Percentiles rank a stretch among this genome's conserved stretches.
phyloP scores from a whole-genome alignment of 2,888 invertebrate species.

The Corythucha ciliata region DNA sequence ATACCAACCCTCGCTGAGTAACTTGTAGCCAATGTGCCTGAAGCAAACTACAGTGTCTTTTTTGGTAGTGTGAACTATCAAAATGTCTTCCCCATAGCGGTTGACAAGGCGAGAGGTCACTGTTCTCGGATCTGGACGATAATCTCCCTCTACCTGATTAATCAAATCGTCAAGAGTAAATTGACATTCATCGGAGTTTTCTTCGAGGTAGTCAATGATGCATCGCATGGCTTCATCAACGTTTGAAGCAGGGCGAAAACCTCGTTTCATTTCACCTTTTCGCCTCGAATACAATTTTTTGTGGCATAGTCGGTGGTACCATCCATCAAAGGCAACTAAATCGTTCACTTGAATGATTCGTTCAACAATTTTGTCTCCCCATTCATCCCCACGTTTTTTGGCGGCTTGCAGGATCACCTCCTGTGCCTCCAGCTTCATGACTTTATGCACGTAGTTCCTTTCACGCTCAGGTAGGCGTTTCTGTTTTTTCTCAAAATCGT shows the following conservation, averaged over 20 bases:
- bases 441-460: slow-evolving; percentile 2
- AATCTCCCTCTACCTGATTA: slow-evolving; percentile 23
- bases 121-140: slow-evolving; percentile 9
- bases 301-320: slow-evolving; percentile 2
- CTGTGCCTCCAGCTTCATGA: slow-evolving; percentile 3
- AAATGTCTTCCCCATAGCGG: slow-evolving; percentile 2
- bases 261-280: slow-evolving; percentile 7
- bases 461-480: slow-evolving; percentile 1
- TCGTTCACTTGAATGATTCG: slow-evolving; percentile 12
- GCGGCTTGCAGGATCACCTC: slow-evolving; percentile 9
- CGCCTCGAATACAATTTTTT: slow-evolving; percentile 2
- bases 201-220: slow-evolving; percentile 9
- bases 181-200: slow-evolving; percentile 26
- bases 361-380: slow-evolving; percentile 3
- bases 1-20: slow-evolving; percentile 19
- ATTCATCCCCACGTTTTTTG: slow-evolving; percentile 11
- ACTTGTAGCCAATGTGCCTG: slow-evolving; percentile 9
- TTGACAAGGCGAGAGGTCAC: slow-evolving; percentile 6
- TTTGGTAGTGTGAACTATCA: not conserved
- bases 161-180: slow-evolving; percentile 25
- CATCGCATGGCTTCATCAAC: slow-evolving; percentile 19
- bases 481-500: not conserved
- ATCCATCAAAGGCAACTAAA: slow-evolving; percentile 12
- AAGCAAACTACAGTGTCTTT: slow-evolving; percentile 22
- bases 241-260: not conserved